Evolutionary conservation across 2,113 vertebrate genomes (phyloP), one percentile per base, ranked within the genome.

Genomic region (Tichodroma muraria): DNA sequence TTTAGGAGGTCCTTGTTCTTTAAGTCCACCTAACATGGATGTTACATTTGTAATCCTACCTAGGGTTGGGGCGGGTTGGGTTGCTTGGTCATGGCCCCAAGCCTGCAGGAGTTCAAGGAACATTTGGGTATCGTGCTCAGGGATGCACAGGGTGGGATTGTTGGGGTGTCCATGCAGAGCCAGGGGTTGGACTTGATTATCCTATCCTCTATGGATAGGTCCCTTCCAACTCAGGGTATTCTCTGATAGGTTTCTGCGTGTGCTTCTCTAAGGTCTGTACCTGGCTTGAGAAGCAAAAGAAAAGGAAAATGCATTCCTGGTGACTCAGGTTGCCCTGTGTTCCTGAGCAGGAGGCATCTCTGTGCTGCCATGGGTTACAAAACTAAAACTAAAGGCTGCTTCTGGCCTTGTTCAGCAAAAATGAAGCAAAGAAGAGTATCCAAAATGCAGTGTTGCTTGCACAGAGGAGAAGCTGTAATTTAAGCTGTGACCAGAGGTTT

Each of bases 11-110:
- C 54, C 18, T 27, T 27, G 12, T 64, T 57, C 33, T 76, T 30
- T 37, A 69, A 5, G 3, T 35, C 17, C 21, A 6, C 2, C 1
- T 38, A 14, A 38, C 1, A 0, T 8, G 50, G 33, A 23, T 38
- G 9, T 42, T 64, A 15, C 0, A 0, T 77, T 49, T 63, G 13
- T 28, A 38, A 30, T 23, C 19, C 70, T 33, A 15, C 59, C 40
- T 37, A 22, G 38, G 28, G 4, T 14, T 64, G 31, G 37, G 25
- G 60, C 72, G 52, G 18, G 54, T 81, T 54, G 40, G 25, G 31
- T 56, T 63, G 24, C 25, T 63, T 70, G 71, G 27, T 63, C 19
- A 2, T 0, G 1, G 22, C 49, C 35, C 40, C 40, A 23, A 24
- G 22, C 9, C 64, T 42, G 24, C 53, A 7, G 25, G n/a, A 54